Evolutionary conservation across 2,797 vertebrate genomes (phyloP), one percentile per base, ranked within the genome.

Genomic region (Siniperca undulata): DNA sequence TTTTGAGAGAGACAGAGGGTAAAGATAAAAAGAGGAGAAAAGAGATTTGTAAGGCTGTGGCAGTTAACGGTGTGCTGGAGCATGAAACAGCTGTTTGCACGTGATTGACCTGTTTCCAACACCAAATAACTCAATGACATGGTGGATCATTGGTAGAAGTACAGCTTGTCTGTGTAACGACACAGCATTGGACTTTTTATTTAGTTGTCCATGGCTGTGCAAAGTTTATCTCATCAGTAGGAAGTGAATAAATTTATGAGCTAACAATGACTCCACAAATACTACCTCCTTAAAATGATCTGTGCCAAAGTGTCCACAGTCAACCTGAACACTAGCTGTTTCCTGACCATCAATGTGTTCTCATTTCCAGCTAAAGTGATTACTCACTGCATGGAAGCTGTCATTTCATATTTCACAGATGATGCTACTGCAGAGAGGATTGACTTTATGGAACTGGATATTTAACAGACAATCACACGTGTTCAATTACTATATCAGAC

Each of bases 111-210:
- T 61, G 77, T 86, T 89, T 93, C 88, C 74, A 86, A 74, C 83
- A 91, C 91, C 91, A 91, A 94, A 94, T 94, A 95, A 95, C 90
- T 95, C 82, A 91, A 95, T 95, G 93, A 94, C 88, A 94, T 55
- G 74, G 73, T 92, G 94, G 93, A 95, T 90, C 73, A 79, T 69
- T 53, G 65, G 73, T 17, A 73, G 78, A 89, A 91, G 92, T 94
- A 93, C 92, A 78, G 85, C 90, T 91, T 68, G 82, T 95, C 91
- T 93, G 94, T 94, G 89, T 72, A 52, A 79, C 92, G 86, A 85
- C 88, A 86, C 86, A 38, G 67, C 80, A 52, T 44, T 73, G 69
- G 87, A 70, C 17, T 42, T 75, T 62, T 85, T 56, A 27, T 44
- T 69, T 92, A 38, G 70, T 50, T 50, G 86, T 90, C 85, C 38